These are phyloP conservation scores for Trichogramma evanescens DNA, from an alignment of 2,888 invertebrate genomes.

Conservation along the genomic window DNA sequence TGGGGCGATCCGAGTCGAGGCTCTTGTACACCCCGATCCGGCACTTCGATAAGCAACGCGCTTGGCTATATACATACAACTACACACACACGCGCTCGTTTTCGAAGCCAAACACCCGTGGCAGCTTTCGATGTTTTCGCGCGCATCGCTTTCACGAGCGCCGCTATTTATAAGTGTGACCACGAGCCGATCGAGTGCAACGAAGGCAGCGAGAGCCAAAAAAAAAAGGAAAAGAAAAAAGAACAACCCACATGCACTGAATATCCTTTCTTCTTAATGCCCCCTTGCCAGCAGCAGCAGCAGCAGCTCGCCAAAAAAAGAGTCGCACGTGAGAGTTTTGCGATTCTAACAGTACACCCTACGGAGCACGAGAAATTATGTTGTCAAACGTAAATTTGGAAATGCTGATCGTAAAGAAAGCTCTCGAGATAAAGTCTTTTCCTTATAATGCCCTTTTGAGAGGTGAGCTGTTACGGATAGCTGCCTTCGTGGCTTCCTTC, in stretches of 20 bases:
- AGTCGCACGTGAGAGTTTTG: not conserved
- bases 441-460: no score
- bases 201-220: no score
- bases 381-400: slow-evolving; percentile 6
- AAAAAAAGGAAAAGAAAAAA: no score
- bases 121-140: slow-evolving; percentile 32
- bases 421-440: not conserved
- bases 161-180: slow-evolving; percentile 21
- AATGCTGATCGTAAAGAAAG: not conserved
- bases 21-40: slow-evolving; percentile 36
- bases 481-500: no score
- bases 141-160: slow-evolving; percentile 22
- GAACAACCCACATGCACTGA: slow-evolving; percentile 5
- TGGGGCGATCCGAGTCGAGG: slow-evolving; percentile 27
- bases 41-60: slow-evolving; percentile 28
- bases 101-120: slow-evolving; percentile 23
- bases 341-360: slow-evolving; percentile 10
- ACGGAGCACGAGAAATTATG: slow-evolving; percentile 8
- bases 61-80: slow-evolving; percentile 14
- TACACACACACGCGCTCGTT: slow-evolving; percentile 15
- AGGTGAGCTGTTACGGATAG: no score
- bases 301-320: not conserved
- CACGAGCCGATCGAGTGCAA: slow-evolving; percentile 19
- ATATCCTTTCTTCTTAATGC: slow-evolving; percentile 26
- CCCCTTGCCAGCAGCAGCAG: slow-evolving; percentile 3